Evolutionary conservation across 1,140 invertebrate genomes (phyloP), one percentile per base, ranked within the genome.

Genomic region (Halictus rubicundus): DNA sequence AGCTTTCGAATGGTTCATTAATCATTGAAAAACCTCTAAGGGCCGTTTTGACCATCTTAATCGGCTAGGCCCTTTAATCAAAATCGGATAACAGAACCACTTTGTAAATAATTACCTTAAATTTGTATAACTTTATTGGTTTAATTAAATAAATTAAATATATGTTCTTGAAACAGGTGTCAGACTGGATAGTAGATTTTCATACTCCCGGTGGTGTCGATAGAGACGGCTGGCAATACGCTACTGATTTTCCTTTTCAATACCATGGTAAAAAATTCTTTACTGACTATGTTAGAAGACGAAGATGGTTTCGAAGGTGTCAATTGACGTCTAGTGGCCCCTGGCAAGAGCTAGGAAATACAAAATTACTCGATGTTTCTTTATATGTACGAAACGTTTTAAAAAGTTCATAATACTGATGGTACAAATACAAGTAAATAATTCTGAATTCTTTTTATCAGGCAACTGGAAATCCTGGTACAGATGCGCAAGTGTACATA

Each of bases 221-320:
- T 92, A 94, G 95, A 74, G 97, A 98, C 84, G 98, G 98, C 4
- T 99, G 98, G 98, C 98, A 98, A 90, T 98, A 98, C 93, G 97
- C 97, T 4, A 96, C 97, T 3, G 97, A 98, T 92, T 98, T 98
- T 91, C 97, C 97, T 9, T 95, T 96, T 0, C 95, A 95, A 32
- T 98, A 97, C 92, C 97, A 98, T 91, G 95, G 95, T 0, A 95
- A 96, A 84, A 98, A 98, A 91, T 94, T 96, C 72, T 96, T 98
- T 79, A 98, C 97, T 1, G 98, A 98, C 93, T 97, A 97, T 88
- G 97, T 98, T 0, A 94, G 98, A 73, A 94, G 97, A 39, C 93
- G 97, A 61, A 93, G 97, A 64, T 98, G 98, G 97, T 95, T 96
- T 84, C 95, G 97, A 86, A 95, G 96, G 86, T 97, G 97, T 88